phyloP scores from a whole-genome alignment of 92 coral and sea anemone species.

The Parazoanthus darwini region DNA sequence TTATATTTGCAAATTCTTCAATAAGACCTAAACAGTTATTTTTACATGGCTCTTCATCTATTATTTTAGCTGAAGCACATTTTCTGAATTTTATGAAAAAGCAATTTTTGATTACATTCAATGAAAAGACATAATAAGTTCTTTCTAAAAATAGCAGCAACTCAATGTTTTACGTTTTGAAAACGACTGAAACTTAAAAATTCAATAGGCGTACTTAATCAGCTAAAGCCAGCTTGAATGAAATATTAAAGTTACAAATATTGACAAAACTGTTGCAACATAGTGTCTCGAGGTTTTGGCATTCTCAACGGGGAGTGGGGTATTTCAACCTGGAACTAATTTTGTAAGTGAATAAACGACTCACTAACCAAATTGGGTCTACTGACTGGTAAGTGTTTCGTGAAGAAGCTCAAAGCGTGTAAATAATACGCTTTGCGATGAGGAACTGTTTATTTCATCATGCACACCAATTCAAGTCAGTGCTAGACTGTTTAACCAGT shows the following conservation, averaged over 20 bases:
- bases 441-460: no score
- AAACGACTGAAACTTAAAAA: background rate
- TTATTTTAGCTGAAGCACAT: no score
- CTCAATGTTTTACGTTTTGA: no score
- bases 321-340: no score
- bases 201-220: background rate
- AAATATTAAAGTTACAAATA: background rate
- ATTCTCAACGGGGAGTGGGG: no score
- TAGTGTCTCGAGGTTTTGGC: background rate
- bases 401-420: conserved; percentile 31
- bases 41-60: no score
- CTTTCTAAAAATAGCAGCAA: background rate
- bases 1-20: no score
- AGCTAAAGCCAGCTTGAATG: background rate
- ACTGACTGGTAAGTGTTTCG: background rate
- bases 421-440: no score
- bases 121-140: no score
- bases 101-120: background rate
- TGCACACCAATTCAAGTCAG: background rate
- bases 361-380: no score
- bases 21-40: no score
- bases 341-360: no score
- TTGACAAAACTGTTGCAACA: background rate
- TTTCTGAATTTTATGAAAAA: background rate
- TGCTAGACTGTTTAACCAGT: background rate